Conservation (phyloP, 2,888 invertebrate species). For the Sminthurides aquaticus region DNA sequence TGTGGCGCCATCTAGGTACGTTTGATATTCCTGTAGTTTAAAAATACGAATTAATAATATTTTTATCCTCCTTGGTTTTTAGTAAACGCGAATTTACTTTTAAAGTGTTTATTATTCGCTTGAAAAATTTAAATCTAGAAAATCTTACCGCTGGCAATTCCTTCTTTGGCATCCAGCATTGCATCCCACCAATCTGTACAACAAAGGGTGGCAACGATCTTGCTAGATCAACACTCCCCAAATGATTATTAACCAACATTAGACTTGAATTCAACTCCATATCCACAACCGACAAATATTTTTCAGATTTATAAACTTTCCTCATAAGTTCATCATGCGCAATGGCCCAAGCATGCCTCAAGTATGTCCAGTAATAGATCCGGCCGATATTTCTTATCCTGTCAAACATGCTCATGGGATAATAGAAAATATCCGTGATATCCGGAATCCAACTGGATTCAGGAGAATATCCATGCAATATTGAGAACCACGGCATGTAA, state of each 20-base stretch:
- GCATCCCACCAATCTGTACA: slow-evolving; percentile 13
- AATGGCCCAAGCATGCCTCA: background rate
- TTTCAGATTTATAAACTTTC: background rate
- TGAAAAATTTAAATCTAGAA: background rate
- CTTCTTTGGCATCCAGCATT: slow-evolving; percentile 9
- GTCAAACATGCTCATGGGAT: slow-evolving; percentile 9
- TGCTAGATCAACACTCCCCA: slow-evolving; percentile 4
- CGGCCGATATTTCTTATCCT: background rate
- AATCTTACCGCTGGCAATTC: too few species aligned
- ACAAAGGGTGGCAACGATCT: slow-evolving; percentile 11
- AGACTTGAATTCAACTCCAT: slow-evolving; percentile 14
- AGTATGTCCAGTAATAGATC: background rate
- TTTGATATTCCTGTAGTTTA: slow-evolving; percentile 13
- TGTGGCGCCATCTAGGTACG: slow-evolving; percentile 12
- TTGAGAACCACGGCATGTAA: slow-evolving; percentile 10
- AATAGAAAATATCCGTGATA: background rate
- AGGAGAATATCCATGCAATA: slow-evolving; percentile 6
- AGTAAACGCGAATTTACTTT: too few species aligned
- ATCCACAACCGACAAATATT: background rate
- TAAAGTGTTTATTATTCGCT: background rate
- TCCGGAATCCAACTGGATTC: slow-evolving; percentile 12
- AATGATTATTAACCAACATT: slow-evolving; percentile 16
- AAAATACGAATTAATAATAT: too few species aligned
- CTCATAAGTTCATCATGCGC: background rate
- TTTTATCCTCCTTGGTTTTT: too few species aligned